Evolutionary conservation across 1,140 invertebrate species (phyloP), one percentile per base, ranked within the genome.

Genomic region (Helicoverpa armigera): DNA sequence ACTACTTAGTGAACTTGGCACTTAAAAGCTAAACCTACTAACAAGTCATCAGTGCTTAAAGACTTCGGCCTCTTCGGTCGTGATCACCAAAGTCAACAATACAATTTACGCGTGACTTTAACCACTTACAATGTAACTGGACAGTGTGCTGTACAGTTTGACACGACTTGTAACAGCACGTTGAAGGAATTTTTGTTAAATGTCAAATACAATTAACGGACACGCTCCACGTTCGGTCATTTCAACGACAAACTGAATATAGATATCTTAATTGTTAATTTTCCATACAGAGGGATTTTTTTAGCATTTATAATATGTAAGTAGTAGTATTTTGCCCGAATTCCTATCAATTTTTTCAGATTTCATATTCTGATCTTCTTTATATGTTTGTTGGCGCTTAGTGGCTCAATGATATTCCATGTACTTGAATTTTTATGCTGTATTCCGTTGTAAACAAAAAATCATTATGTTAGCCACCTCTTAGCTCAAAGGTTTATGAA

Each of bases 131-230:
- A 54, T 61, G 58, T 61, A 54, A 69, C 10, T 63, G 29, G 69
- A 54, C 69, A 53, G 50, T 53, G n/a, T 29, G 16, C 13, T 63
- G 29, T 50, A 54, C 69, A 53, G 50, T 53, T 54, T 53, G 48
- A 12, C 50, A 72, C 31, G 69, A 29, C 31, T 65, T 31, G 3
- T 14, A 12, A 18, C 2, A 13, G 7, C 67, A 53, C 16, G 67
- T 70, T 53, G 16, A n/a, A 29, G 67, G 29, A 53, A 54, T 72
- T 54, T 16, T 54, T 72, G 23, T 72, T 72, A 72, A 72, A 72
- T 72, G 69, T 54, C 69, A 72, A 72, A 72, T 31, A 53, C 50
- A 54, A 72, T 54, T 72, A 72, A 69, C 43, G 18, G 65, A 23
- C 50, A 9, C 35, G 2, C 11, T 69, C 10, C 11, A 50, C 12